These are phyloP conservation scores for Serilophus lunatus DNA, from an alignment of 2,113 vertebrate genomes.

Conservation along the genomic window DNA sequence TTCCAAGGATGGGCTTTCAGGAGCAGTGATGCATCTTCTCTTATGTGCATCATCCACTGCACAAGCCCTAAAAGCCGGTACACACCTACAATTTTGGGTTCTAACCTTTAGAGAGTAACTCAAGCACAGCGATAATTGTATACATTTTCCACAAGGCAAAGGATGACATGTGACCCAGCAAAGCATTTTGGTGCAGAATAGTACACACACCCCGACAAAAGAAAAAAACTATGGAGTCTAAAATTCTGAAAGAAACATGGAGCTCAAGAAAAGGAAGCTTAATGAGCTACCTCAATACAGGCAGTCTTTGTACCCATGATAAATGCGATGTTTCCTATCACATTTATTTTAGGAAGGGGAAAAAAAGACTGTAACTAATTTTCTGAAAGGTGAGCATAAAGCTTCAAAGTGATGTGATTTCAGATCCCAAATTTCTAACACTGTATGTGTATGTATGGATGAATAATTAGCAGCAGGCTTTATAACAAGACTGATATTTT, in stretches of 20 bases:
- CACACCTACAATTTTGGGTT: background rate
- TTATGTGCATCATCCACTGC: background rate
- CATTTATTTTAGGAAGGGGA: background rate
- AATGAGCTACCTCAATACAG: background rate
- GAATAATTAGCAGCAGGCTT: background rate
- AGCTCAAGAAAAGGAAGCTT: background rate
- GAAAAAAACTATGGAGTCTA: background rate
- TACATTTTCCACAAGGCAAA: background rate
- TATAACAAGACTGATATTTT: background rate
- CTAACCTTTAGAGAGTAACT: background rate
- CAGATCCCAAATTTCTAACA: background rate
- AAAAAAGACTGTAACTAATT: background rate
- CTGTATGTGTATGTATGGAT: background rate
- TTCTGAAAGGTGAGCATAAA: background rate
- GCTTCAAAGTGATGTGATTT: background rate
- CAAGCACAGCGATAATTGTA: background rate
- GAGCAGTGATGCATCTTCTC: background rate
- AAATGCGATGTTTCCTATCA: background rate
- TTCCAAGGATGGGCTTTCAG: background rate
- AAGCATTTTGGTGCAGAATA: background rate
- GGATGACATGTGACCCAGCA: background rate
- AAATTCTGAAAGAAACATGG: conserved; percentile 19
- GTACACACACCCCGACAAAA: background rate
- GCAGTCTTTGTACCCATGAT: background rate
- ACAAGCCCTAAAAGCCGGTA: background rate